A percentile compares a stretch with the other conserved stretches of the same genome.
Conservation (phyloP, 2,797 vertebrate species). For the Epinephelus coioides region DNA sequence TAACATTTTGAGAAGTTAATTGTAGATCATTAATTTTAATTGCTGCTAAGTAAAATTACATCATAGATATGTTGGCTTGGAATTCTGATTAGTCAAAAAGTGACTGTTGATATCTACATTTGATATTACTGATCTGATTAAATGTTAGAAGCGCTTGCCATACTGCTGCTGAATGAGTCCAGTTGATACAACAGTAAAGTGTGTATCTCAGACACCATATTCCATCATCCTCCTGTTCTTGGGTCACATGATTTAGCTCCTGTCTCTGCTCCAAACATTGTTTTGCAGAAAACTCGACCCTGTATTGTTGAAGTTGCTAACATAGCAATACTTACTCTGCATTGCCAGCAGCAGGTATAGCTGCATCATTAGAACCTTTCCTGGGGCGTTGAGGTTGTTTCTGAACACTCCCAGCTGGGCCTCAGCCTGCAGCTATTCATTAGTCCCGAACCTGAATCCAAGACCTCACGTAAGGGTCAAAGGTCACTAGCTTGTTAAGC, state of each 20-base stretch:
- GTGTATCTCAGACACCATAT: neutral
- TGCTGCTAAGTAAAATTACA: no score
- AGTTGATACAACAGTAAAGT: no score
- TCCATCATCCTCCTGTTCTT: neutral
- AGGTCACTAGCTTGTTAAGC: slow-evolving; percentile 41
- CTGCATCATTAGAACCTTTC: slow-evolving; percentile 29
- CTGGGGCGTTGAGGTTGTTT: slow-evolving; percentile 4
- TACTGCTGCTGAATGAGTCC: no score
- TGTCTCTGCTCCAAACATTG: slow-evolving; percentile 13
- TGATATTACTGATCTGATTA: no score
- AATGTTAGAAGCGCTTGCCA: no score
- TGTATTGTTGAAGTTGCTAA: slow-evolving; percentile 2
- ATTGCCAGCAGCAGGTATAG: neutral
- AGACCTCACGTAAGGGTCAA: slow-evolving; percentile 26
- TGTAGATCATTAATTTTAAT: no score
- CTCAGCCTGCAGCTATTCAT: slow-evolving; percentile 46
- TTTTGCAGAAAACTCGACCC: slow-evolving; percentile 33
- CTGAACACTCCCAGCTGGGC: slow-evolving; percentile 42
- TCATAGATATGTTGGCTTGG: no score
- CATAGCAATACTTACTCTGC: neutral
- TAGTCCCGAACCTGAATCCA: slow-evolving; percentile 21
- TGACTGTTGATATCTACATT: no score
- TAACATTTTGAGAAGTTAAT: no score
- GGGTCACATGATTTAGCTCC: slow-evolving; percentile 14
- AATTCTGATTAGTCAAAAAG: no score